These are phyloP conservation scores for Gryllus bimaculatus DNA, from an alignment of 1,140 invertebrate genomes.

Conservation along the genomic window DNA sequence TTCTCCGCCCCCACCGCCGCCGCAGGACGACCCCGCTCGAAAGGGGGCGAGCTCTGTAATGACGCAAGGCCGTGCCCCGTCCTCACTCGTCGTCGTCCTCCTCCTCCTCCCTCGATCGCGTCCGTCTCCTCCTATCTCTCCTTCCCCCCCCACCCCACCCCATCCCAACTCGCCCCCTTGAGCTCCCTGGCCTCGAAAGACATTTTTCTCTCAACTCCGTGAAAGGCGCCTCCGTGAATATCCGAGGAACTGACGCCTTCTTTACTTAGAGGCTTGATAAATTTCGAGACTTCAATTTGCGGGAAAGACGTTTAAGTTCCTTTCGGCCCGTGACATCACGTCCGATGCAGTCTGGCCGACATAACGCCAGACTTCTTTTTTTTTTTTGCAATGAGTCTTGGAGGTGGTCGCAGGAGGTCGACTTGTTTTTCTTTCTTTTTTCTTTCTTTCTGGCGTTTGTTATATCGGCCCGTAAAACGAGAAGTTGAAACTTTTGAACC, in stretches of 20 bases:
- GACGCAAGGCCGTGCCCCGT: neutral
- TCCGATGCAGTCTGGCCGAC: too few species aligned
- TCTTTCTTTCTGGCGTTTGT: neutral
- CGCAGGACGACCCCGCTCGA: too few species aligned
- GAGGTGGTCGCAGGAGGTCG: neutral
- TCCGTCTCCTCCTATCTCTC: neutral
- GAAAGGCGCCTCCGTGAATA: neutral
- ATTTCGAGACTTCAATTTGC: neutral
- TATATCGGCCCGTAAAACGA: neutral
- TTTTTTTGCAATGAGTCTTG: neutral
- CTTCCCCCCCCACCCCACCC: neutral
- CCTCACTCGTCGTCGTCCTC: neutral
- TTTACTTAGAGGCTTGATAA: neutral
- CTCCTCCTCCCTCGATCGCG: neutral
- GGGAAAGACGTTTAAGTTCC: neutral
- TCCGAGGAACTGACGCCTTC: neutral
- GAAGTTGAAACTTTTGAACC: neutral
- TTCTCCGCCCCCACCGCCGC: neutral
- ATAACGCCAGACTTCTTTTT: neutral
- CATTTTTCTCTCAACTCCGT: too few species aligned
- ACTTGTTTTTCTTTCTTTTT: neutral
- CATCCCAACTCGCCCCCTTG: too few species aligned
- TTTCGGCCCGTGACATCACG: neutral
- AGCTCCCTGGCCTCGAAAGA: too few species aligned
- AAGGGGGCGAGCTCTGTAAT: too few species aligned